phyloP scores from a whole-genome alignment of 2,888 invertebrate genomes.

The Sinopyrophorus schimmeli region DNA sequence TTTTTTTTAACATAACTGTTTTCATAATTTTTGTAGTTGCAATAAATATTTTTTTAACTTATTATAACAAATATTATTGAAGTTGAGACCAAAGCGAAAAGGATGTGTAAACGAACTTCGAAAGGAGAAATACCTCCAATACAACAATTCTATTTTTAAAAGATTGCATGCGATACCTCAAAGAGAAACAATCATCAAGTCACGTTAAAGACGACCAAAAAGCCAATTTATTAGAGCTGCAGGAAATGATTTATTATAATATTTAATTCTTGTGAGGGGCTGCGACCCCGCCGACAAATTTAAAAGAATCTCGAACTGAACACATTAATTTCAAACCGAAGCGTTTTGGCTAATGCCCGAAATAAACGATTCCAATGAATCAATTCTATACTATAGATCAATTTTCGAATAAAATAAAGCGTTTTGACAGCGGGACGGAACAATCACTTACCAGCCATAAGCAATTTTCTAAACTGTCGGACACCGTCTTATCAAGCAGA shows the following conservation, averaged over 20 bases:
- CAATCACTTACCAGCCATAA: constrained; percentile 25
- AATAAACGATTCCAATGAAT: constrained; percentile 41
- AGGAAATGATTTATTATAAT: constrained; percentile 23
- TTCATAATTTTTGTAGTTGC: too few species aligned
- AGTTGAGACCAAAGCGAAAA: too few species aligned
- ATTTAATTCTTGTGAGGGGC: constrained; percentile 25
- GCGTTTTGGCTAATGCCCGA: constrained; percentile 40
- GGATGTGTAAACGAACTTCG: too few species aligned
- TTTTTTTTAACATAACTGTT: too few species aligned
- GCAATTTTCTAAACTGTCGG: constrained; percentile 31
- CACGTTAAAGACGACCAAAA: constrained; percentile 4
- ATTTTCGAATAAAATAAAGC: constrained; percentile 34
- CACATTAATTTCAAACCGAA: constrained; percentile 37
- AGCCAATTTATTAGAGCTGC: constrained; percentile 6
- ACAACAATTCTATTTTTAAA: too few species aligned
- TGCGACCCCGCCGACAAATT: constrained; percentile 15
- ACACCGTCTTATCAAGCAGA: constrained; percentile 18
- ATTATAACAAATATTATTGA: too few species aligned
- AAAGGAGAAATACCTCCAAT: too few species aligned
- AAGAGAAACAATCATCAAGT: constrained; percentile 2
- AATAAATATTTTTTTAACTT: too few species aligned
- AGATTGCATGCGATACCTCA: too few species aligned
- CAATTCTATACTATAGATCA: constrained; percentile 40
- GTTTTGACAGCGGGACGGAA: constrained; percentile 33
- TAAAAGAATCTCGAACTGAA: constrained; percentile 20